Percentiles rank a stretch among this genome's conserved stretches.
Conservation (phyloP, 2,797 vertebrate genomes). For the Chiloscyllium punctatum region DNA sequence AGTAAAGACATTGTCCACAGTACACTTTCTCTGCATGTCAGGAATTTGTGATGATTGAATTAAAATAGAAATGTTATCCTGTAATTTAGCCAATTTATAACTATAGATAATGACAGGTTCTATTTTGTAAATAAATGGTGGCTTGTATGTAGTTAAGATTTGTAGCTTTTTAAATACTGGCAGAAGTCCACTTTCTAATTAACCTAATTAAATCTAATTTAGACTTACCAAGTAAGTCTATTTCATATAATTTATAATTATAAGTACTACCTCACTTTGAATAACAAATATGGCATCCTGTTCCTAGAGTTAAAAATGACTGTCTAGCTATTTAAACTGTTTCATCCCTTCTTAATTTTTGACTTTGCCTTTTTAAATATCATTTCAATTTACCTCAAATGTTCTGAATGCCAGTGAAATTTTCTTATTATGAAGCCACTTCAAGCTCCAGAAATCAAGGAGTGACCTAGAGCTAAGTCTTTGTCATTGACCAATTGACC, state of each 20-base stretch:
- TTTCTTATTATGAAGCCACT: not conserved
- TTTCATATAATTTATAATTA: not conserved
- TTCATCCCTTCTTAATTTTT: not conserved
- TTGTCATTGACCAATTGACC: not conserved
- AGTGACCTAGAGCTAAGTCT: not conserved
- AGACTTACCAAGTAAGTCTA: not conserved
- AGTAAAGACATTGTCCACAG: not conserved
- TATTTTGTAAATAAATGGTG: not conserved
- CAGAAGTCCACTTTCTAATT: not conserved
- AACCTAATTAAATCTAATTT: not conserved
- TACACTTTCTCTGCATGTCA: not conserved
- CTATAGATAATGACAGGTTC: not conserved
- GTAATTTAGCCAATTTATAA: not conserved
- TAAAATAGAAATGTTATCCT: not conserved
- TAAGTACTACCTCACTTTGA: not conserved
- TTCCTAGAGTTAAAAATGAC: not conserved
- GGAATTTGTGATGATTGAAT: not conserved
- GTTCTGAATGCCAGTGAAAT: not conserved
- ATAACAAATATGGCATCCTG: not conserved
- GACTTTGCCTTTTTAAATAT: no score
- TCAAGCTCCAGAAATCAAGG: not conserved
- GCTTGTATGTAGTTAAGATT: not conserved
- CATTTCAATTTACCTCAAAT: not conserved
- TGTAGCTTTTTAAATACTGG: not conserved
- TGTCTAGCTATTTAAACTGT: not conserved